Evolutionary conservation across 2,888 invertebrate species (phyloP), one percentile per base, ranked within the genome.

Genomic region (Carcina quercana): DNA sequence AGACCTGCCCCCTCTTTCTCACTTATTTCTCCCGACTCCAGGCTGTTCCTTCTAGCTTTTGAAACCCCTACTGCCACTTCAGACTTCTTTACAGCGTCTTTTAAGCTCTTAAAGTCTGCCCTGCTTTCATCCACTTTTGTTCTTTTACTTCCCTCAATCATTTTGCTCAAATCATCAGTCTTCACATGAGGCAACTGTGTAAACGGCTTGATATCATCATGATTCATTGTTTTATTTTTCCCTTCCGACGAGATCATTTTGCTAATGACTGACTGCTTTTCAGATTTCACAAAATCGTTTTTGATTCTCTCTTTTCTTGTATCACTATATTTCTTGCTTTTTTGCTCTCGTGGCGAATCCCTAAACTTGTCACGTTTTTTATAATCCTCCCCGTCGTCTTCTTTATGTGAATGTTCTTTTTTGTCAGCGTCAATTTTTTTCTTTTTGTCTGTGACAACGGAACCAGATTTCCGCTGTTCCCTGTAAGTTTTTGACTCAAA

Each of bases 121-220:
- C 45, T 37, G 15, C 30, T 25, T 10, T 71, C 78, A 14, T 74
- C 72, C 11, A 71, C 38, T 51, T 82, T 83, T 12, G 64, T 45
- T 50, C 80, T 82, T 39, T 58, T 79, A 32, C 83, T 65, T 28
- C 68, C 69, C 36, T 84, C 82, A 33, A 85, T 79, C 15, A 82
- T 60, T 58, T 76, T 84, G 6, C 70, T 59, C 38, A 84, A 58
- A 47, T 85, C 80, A 43, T 84, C 82, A 36, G 82, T 79, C 53
- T 84, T 85, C 1, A 84, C 80, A 46, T 84, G 80, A 4, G 84
- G 85, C 32, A 82, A 51, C 51, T 84, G 83, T 25, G 84, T 85
- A 33, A 85, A 84, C 1, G 85, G 85, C 54, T 83, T 85, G 19
- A 84, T 84, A 41, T 84, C 76, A 46, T 78, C 76, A 50, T 70